A percentile compares a stretch with the other conserved stretches of the same genome.
phyloP scores from a whole-genome alignment of 1,140 invertebrate genomes.

The Drosophila auraria region DNA sequence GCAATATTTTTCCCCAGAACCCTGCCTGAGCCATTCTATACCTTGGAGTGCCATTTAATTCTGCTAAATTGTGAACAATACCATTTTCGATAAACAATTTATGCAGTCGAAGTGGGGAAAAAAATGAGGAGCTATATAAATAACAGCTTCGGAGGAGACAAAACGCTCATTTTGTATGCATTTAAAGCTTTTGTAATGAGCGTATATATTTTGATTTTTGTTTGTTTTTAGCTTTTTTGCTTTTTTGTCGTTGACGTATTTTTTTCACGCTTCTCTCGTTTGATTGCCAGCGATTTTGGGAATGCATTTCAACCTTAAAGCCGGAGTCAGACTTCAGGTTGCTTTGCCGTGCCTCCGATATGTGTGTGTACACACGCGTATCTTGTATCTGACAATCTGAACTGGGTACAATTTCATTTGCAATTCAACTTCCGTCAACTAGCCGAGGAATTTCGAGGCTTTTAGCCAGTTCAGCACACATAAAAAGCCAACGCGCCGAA shows the following conservation, averaged over 20 bases:
- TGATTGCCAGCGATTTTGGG: constrained; percentile 47
- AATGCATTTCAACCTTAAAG: constrained; percentile 62
- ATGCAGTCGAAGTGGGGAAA: constrained; percentile 35
- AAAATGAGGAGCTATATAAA: constrained; percentile 48
- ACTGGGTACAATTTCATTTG: constrained; percentile 68
- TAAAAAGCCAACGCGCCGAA: constrained; percentile 25
- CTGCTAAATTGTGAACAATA: constrained; percentile 8
- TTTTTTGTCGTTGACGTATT: constrained; percentile 11
- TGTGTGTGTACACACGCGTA: constrained; percentile 26
- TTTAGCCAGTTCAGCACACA: constrained; percentile 55
- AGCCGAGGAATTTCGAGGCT: constrained; percentile 65
- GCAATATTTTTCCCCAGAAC: constrained; percentile 18
- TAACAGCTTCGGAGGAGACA: constrained; percentile 55
- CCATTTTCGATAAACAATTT: constrained; percentile 59
- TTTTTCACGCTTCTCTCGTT: constrained; percentile 46
- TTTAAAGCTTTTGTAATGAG: constrained; percentile 77
- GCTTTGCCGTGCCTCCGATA: constrained; percentile 19
- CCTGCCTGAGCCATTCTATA: constrained; percentile 15
- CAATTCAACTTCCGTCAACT: constrained; percentile 82
- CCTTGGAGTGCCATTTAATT: constrained; percentile 22
- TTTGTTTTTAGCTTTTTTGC: background rate
- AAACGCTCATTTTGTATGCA: constrained; percentile 74
- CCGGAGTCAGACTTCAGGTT: constrained; percentile 25
- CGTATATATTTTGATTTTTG: constrained; percentile 21
- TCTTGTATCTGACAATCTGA: constrained; percentile 60